Base-by-base conservation (phyloP, 2,888 invertebrate species). In the Pyralis farinalis region DNA sequence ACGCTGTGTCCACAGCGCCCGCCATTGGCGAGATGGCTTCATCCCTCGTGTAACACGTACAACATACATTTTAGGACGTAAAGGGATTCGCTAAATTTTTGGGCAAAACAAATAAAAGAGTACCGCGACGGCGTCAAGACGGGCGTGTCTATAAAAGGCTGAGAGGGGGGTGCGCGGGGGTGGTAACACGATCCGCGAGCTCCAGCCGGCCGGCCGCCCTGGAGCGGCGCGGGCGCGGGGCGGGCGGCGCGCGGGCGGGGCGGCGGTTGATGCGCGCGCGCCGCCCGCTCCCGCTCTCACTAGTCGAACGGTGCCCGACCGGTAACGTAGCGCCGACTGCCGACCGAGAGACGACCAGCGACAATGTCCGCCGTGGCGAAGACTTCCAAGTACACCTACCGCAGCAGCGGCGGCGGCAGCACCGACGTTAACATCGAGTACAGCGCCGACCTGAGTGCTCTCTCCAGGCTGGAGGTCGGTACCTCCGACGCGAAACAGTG, bases 351-450 rank as follows among this genome's bases (percentile, higher is more conserved):
- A 85, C 85, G 85, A 84, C 77, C 75, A 83, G 85, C 91, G 91
- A 93, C 92, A 91, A 93, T 93, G 90, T 93, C 93, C 85, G 91
- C 93, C 88, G 87, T 93, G 80, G 92, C 94, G 85, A 96, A 96
- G 91, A 92, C 94, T 79, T 95, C 96, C 84, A 97, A 96, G 91
- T 97, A 97, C 91, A 93, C 94, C 81, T 97, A 97, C 92, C 94
- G 96, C 88, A 95, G 96, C 80, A 92, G 93, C 79, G 95, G 95
- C 75, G 94, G 93, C 78, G 94, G 93, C 85, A 92, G 90, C 71
- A 94, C 96, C 89, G 96, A 97, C 91, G 95, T 97, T 83, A 96
- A 94, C 93, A 96, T 97, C 91, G 97, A 97, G 92, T 97, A 97
- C 91, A 94, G 94, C 90, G 93, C 96, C 91, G 97, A 97, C 91